A percentile compares a stretch with the other conserved stretches of the same genome.
Conservation (phyloP, 2,113 vertebrate species). For the Bambusicola thoracicus region DNA sequence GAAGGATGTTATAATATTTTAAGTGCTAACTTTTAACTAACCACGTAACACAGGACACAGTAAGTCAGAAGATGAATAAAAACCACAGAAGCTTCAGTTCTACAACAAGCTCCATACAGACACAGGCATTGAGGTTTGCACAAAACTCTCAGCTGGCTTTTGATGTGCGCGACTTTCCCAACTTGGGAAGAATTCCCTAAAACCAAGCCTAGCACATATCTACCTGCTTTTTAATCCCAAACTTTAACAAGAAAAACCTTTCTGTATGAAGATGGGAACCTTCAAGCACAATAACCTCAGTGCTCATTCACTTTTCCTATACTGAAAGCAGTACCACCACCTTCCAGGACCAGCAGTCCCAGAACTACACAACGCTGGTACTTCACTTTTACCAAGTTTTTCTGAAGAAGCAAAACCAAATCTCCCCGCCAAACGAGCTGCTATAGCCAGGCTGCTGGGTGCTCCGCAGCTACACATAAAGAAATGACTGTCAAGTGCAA, state of each 20-base stretch:
- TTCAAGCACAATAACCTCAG: not conserved
- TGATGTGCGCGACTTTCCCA: rapidly evolving
- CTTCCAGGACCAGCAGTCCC: not conserved
- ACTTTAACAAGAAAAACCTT: not conserved
- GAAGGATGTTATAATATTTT: not conserved
- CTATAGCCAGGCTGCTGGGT: no score
- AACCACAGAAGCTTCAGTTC: not conserved
- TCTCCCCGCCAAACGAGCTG: not conserved
- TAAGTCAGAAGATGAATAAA: not conserved
- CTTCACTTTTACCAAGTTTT: not conserved
- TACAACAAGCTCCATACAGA: not conserved
- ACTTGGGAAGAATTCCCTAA: rapidly evolving
- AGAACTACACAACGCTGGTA: rapidly evolving
- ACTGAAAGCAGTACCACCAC: rapidly evolving
- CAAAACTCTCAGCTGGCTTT: not conserved
- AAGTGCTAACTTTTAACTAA: not conserved
- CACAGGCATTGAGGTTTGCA: rapidly evolving
- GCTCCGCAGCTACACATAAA: not conserved
- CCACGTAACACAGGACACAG: not conserved
- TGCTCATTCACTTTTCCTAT: rapidly evolving
- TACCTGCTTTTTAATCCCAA: not conserved
- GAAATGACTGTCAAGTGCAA: not conserved
- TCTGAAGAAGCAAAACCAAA: not conserved
- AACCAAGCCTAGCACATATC: not conserved
- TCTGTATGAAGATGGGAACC: not conserved